These are phyloP conservation scores for Diaperis boleti DNA, from an alignment of 2,888 invertebrate species.

Conservation along the genomic window DNA sequence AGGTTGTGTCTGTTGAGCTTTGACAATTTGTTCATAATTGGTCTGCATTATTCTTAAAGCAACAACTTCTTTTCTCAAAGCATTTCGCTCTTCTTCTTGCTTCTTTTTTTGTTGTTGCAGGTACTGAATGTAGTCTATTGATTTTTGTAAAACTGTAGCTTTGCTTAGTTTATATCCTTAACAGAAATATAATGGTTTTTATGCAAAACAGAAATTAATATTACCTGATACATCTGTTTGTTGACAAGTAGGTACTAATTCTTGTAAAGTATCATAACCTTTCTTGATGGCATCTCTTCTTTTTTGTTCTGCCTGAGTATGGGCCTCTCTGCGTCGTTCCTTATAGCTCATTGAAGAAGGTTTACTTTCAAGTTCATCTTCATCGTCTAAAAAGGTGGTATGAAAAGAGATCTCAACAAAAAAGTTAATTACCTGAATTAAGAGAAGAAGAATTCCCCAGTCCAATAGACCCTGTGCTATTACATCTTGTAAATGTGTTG, in stretches of 20 bases:
- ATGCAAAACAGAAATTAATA: background rate
- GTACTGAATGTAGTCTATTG: conserved; percentile 93
- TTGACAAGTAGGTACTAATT: conserved; percentile 93
- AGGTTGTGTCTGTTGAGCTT: conserved; percentile 93
- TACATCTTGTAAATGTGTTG: conserved; percentile 33
- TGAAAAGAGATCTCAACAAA: conserved; percentile 37
- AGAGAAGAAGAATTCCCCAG: conserved; percentile 20
- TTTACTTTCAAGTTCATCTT: conserved; percentile 72
- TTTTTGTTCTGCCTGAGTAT: conserved; percentile 97
- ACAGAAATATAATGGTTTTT: conserved; percentile 7
- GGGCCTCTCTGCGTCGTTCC: conserved; percentile 93
- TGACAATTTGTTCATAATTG: conserved; percentile 96
- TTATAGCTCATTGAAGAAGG: conserved; percentile 85
- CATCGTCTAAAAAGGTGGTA: conserved; percentile 67
- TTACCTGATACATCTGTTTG: conserved; percentile 86
- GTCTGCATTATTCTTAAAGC: conserved; percentile 94
- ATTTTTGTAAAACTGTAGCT: conserved; percentile 94
- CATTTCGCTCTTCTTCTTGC: conserved; percentile 94
- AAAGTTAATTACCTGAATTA: conserved; percentile 29
- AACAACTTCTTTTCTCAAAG: conserved; percentile 90
- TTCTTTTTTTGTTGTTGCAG: conserved; percentile 91
- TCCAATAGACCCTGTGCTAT: conserved; percentile 36
- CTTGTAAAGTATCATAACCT: conserved; percentile 94
- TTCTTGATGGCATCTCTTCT: conserved; percentile 97
- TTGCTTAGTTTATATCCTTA: conserved; percentile 91